Conservation (phyloP, 2,797 vertebrate species). For the Girardinus metallicus region DNA sequence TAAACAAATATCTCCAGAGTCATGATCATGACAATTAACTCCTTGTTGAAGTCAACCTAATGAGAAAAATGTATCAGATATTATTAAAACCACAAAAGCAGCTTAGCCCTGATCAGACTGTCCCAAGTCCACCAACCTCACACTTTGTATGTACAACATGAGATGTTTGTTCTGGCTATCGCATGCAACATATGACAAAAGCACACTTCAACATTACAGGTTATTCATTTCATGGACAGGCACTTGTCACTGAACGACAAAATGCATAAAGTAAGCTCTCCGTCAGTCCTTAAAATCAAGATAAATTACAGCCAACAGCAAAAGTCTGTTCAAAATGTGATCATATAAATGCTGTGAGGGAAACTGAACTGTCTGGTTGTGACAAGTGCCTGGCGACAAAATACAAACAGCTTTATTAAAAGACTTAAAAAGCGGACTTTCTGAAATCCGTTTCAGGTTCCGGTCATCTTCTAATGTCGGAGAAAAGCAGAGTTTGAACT, state of each 20-base stretch:
- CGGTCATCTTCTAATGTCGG: slow-evolving; percentile 55
- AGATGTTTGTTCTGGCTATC: slow-evolving; percentile 71
- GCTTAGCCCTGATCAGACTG: slow-evolving; percentile 54
- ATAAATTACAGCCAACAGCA: slow-evolving; percentile 24
- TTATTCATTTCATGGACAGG: slow-evolving; percentile 51
- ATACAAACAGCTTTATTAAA: slow-evolving; percentile 34
- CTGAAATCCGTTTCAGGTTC: slow-evolving; percentile 38
- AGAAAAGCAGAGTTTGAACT: slow-evolving; percentile 54
- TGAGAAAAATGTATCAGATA: slow-evolving; percentile 15
- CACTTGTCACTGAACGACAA: slow-evolving; percentile 54
- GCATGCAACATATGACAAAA: slow-evolving; percentile 77
- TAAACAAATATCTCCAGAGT: slow-evolving; percentile 14
- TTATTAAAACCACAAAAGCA: slow-evolving; percentile 42
- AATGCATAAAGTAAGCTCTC: slow-evolving; percentile 34
- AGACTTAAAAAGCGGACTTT: slow-evolving; percentile 45
- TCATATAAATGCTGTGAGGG: slow-evolving; percentile 12
- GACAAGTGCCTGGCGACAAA: slow-evolving; percentile 53
- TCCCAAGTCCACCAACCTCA: slow-evolving; percentile 62
- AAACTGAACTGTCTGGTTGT: slow-evolving; percentile 26
- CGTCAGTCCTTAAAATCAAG: slow-evolving; percentile 18
- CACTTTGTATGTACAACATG: slow-evolving; percentile 79
- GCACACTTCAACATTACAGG: slow-evolving; percentile 56
- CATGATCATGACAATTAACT: slow-evolving; percentile 21
- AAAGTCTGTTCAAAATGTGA: slow-evolving; percentile 3
- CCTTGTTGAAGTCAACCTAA: slow-evolving; percentile 10